Evolutionary conservation across 2,113 vertebrate genomes (phyloP), one percentile per base, ranked within the genome.

Genomic region (Tupaia chinensis): DNA sequence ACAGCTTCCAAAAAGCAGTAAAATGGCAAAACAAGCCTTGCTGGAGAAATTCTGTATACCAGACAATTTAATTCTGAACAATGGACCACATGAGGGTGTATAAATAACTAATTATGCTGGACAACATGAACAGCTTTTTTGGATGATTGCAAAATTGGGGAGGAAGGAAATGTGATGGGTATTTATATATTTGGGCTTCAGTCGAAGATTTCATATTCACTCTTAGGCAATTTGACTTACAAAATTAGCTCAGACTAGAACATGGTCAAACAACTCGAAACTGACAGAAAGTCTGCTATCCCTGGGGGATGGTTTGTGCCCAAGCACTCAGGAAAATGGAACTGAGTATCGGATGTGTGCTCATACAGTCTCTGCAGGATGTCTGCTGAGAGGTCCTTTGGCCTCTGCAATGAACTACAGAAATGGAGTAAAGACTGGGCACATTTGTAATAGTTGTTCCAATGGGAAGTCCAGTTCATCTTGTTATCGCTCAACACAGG

Each of bases 201-300:
- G 97, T 98, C 96, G 97, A 97, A 97, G 96, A 97, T 97, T 98
- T 97, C 93, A 96, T 98, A 96, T 97, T 97, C 95, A 92, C 90
- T 98, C 96, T 98, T 98, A 97, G 93, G 97, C 97, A 98, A 98
- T 97, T 98, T 96, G 89, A 95, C 95, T 94, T 98, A 95, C 96
- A 98, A 98, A 98, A 97, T 96, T 98, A 97, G 96, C 96, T 96
- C 95, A 96, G 91, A 96, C 93, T 83, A 96, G 97, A 96, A 96
- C 92, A 96, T 68, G 95, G 96, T 93, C 97, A 97, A 93, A 95
- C 68, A 44, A 95, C 95, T 95, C 2, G 13, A 97, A 96, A 97
- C 94, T 95, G 87, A 87, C 93, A 93, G 69, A 92, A 77, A 74
- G 54, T 91, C 91, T 96, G 91, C 68, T 92, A 17, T 93, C 93